Evolutionary conservation across 2,113 vertebrate species (phyloP).

Genomic region (Pagrus major): DNA sequence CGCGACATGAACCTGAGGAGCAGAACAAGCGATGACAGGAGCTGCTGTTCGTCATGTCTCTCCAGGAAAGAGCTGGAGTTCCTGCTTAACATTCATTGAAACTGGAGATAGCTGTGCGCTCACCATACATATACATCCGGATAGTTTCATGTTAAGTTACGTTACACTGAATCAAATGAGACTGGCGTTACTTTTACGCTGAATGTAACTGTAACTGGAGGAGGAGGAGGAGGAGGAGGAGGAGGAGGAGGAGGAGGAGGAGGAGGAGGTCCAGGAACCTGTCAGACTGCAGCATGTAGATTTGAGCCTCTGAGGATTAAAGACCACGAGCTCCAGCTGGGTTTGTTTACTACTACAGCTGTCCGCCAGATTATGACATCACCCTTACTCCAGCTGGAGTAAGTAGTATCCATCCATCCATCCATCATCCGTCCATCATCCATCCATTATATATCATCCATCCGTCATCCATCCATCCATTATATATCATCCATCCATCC

Average conservation of each 20-base stretch:
- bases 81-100: neutral
- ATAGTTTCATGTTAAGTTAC: neutral
- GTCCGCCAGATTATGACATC: constrained; percentile 55
- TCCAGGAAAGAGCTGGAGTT: too few relatives aligned
- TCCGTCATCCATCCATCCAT: constrained; percentile 19
- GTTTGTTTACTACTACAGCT: constrained; percentile 75
- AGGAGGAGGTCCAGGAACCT: constrained; percentile 6
- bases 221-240: too few relatives aligned
- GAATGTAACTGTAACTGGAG: neutral
- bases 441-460: too few relatives aligned
- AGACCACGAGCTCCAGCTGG: constrained; percentile 35
- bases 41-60: neutral
- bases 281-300: neutral
- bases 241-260: too few relatives aligned
- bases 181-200: neutral
- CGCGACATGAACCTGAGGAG: neutral
- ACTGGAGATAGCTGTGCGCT: neutral
- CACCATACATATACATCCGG: neutral
- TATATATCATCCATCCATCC: constrained; percentile 6
- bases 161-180: accelerated
- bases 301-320: constrained; percentile 44
- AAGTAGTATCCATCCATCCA: constrained; percentile 12
- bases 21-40: constrained; percentile 4
- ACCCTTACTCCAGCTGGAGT: constrained; percentile 10
- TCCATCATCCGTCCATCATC: constrained; percentile 31